Evolutionary conservation across 2,797 vertebrate species (phyloP), one percentile per base, ranked within the genome.

Genomic region (Notamacropus eugenii): DNA sequence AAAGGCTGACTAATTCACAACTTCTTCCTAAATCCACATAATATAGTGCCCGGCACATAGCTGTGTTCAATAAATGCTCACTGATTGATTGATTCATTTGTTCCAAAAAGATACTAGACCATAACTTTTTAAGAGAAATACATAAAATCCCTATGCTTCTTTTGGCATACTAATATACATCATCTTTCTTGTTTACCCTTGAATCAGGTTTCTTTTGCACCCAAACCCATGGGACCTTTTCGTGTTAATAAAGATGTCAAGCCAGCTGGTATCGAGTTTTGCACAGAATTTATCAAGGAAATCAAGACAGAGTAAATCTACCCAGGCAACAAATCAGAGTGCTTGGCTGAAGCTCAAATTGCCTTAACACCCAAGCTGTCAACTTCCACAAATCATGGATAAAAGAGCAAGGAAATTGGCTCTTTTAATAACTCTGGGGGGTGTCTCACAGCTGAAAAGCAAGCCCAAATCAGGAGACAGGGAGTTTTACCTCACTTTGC

Each of bases 251-350:
- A 97, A 97, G 91, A 50, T 97, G 94, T 97, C 55, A 97, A 97
- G 95, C 94, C 91, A 98, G 90, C 92, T 97, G 93, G 56, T 96
- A 97, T 94, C 97, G 28, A 34, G 95, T 98, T 98, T 98, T 97
- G 54, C 55, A 50, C 94, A 97, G 94, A 97, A 98, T 98, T 97
- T 98, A 98, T 98, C 97, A 97, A 96, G 94, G 96, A 98, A 98
- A 97, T 96, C 96, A 97, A 98, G 96, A 96, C 93, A 94, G 82
- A 94, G 92, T 98, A 97, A 97, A 97, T 97, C 97, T 96, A 93
- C 93, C 94, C 40, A 96, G 96, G 91, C 97, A 98, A 97, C 90
- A 98, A 97, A 95, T 98, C 94, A 93, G 82, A 92, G 93, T 97
- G 94, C 96, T 97, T 95, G 93, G 52, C 92, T 97, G 96, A 95